Evolutionary conservation across 2,888 invertebrate species (phyloP), one percentile per base, ranked within the genome.

Genomic region (Acronicta alni): DNA sequence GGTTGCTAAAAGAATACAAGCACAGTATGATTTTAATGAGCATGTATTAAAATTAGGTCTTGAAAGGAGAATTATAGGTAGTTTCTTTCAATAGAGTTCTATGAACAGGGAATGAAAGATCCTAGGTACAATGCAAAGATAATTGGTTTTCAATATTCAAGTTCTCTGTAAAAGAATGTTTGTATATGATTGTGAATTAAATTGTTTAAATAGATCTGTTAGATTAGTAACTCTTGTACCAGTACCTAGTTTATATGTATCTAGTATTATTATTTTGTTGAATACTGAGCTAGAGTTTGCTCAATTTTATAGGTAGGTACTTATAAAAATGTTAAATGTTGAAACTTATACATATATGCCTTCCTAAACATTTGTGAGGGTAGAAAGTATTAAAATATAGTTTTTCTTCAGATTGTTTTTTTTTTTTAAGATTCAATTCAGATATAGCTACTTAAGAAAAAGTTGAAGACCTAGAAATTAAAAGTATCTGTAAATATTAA

Each of bases 251-350:
- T 35, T 47, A 18, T 48, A 7, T 41, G 8, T 30, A 30, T 17
- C 8, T 49, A 46, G 44, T 46, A 10, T 38, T 26, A 30, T 49
- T n/a, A 42, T 35, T 48, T 59, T 59, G 26, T 26, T 54, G 18
- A 58, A 51, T 15, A 35, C 20, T 43, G 26, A 56, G 53, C 51
- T 56, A 56, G 48, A 47, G 39, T 47, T 20, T 59, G 69, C 58
- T 71, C 56, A 73, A 58, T 59, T 62, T 56, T 5, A n/a, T 35
- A n/a, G 12, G 63, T 72, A 72, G 72, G 66, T 72, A 68, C 7
- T 47, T 30, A n/a, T n/a, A n/a, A 23, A 46, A 9, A 26, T 30
- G 14, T 14, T 32, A 26, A 23, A 26, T 26, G 26, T 26, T 26
- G 2, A n/a, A 26, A 26, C 9, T 9, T 9, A 26, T 26, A 7